Conservation (phyloP, 2,797 vertebrate genomes). For the Microctenopoma stevenorrisi region DNA sequence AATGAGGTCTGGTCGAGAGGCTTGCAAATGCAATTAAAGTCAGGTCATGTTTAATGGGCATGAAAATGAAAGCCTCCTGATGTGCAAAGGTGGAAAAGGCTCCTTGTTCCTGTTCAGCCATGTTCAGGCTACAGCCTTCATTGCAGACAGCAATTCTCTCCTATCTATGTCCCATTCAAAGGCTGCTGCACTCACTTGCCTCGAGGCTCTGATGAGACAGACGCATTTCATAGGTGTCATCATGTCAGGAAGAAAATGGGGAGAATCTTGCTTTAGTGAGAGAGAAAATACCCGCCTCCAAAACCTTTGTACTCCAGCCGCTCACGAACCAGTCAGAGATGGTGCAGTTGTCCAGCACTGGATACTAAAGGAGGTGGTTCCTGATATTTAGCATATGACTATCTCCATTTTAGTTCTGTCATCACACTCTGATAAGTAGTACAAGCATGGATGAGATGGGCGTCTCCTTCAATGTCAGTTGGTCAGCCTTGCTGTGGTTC, state of each 20-base stretch:
- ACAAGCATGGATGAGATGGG: background rate
- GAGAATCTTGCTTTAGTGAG: constrained; percentile 9
- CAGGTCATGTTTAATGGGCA: constrained; percentile 74
- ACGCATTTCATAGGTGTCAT: constrained; percentile 38
- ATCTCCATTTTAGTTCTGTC: background rate
- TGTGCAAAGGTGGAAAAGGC: constrained; percentile 63
- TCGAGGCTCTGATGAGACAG: constrained; percentile 36
- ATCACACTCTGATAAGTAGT: background rate
- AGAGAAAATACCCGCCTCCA: background rate
- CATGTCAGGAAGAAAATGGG: constrained; percentile 21
- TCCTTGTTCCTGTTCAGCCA: constrained; percentile 52
- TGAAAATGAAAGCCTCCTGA: constrained; percentile 70
- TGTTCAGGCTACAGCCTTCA: constrained; percentile 54
- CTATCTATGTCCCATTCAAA: constrained; percentile 19
- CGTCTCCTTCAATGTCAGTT: background rate
- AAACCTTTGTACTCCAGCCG: constrained; percentile 14
- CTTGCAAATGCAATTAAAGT: constrained; percentile 74
- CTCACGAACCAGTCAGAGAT: constrained; percentile 4
- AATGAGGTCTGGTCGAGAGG: constrained; percentile 63
- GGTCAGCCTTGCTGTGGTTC: background rate
- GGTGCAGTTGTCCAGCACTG: constrained; percentile 3
- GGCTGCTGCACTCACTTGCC: constrained; percentile 33
- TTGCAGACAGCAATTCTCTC: constrained; percentile 33
- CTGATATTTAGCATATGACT: constrained; percentile 16
- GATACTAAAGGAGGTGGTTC: background rate